Base-by-base conservation (phyloP, 1,140 invertebrate genomes). In the Carposina sasakii region DNA sequence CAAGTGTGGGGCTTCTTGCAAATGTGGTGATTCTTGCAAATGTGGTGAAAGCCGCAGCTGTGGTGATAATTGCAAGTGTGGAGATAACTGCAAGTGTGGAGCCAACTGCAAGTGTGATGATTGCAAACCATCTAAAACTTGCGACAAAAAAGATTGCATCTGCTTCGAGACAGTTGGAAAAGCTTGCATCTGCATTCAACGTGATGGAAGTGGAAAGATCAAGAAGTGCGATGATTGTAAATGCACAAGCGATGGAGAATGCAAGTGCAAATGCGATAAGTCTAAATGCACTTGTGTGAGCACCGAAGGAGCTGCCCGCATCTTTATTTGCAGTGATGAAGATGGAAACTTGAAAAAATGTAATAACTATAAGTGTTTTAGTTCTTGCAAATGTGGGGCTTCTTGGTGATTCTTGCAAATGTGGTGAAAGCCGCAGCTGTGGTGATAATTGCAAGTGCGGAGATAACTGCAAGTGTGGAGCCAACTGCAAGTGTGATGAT, bases 91-190 rank as follows among this genome's bases (percentile, higher is more conserved):
- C 15, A 8, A 26, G 3, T 42, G 40, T n/a, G n/a, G n/a, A n/a
- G n/a, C n/a, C n/a, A n/a, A n/a, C n/a, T n/a, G n/a, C n/a, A n/a
- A n/a, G n/a, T n/a, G n/a, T n/a, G n/a, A n/a, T n/a, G n/a, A n/a
- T n/a, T 10, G 13, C 4, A 23, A 24, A 6, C n/a, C n/a, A n/a
- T n/a, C n/a, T n/a, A n/a, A n/a, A n/a, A 57, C 56, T 47, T 62
- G 60, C 23, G 36, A 43, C 28, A 65, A 67, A n/a, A 22, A 48
- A 21, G 48, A 31, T 12, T 74, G 66, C 33, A 33, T 56, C 8
- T 67, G 68, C 37, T 52, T 67, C 16, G 28, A 21, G 17, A 67
- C 64, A 6, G 42, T 57, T 12, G 70, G 61, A 20, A 52, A 63
- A 16, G 19, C 48, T 19, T 65, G 57, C 20, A 22, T 70, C 34